Base-by-base conservation (phyloP, 2,797 vertebrate genomes). In the Parambassis ranga region DNA sequence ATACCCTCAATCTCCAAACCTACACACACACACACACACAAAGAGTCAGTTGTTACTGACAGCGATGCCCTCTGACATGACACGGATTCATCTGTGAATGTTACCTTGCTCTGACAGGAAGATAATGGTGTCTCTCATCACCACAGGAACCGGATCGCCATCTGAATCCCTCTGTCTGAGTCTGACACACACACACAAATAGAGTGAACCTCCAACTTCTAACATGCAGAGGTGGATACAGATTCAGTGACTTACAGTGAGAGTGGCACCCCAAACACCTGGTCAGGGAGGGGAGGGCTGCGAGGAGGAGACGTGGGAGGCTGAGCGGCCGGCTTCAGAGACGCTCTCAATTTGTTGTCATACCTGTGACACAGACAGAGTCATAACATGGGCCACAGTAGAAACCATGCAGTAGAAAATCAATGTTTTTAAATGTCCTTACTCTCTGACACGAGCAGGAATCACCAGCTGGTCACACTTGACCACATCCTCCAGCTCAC, bases 381-480 rank as follows among this genome's bases (percentile, higher is more conserved):
- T 47, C 1, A 33, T n/a, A n/a, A n/a, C n/a, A n/a, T n/a, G n/a
- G n/a, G n/a, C n/a, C n/a, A n/a, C n/a, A n/a, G n/a, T n/a, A n/a
- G n/a, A n/a, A n/a, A n/a, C n/a, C n/a, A n/a, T n/a, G n/a, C n/a
- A n/a, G n/a, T n/a, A n/a, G n/a, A n/a, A n/a, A n/a, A n/a, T n/a
- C n/a, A n/a, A n/a, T n/a, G n/a, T n/a, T n/a, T n/a, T n/a, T n/a
- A n/a, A n/a, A n/a, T n/a, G n/a, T n/a, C 76, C 91, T 95, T 93
- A 99, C 98, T 94, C 96, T 91, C 92, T 89, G 78, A 99, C 96
- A 43, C 94, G 92, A 6, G 87, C 83, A 6, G 98, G 98, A 58
- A 99, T 98, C 31, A 96, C 88, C 83, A 99, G 70, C 82, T 98
- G 96, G 18, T 98, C 96, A 85, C 97, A 92, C 88, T 99, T 98